Evolutionary conservation across 1,140 invertebrate species (phyloP).

Genomic region (Drosophila baimaii): DNA sequence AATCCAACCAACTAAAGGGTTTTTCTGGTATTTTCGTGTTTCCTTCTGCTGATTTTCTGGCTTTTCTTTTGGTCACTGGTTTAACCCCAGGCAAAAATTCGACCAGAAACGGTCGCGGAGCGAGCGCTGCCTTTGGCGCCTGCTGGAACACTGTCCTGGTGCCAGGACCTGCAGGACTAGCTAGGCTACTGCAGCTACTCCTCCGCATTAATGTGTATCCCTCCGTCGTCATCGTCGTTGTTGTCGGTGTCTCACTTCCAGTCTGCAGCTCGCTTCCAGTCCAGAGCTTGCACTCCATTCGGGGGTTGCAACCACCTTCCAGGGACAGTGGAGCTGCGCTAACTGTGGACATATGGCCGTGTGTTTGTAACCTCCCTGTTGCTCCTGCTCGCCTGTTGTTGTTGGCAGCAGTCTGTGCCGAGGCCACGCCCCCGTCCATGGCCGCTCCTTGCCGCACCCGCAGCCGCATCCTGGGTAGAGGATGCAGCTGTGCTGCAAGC

Average conservation of each 20-base stretch:
- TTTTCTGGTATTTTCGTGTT: neutral
- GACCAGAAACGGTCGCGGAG: slow-evolving; percentile 21
- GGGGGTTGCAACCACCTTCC: slow-evolving; percentile 61
- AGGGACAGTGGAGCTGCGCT: slow-evolving; percentile 31
- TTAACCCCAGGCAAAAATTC: slow-evolving; percentile 7
- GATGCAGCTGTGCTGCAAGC: slow-evolving; percentile 67
- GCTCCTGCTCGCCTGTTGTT: slow-evolving; percentile 58
- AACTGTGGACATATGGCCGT: neutral
- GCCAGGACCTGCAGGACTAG: slow-evolving; percentile 30
- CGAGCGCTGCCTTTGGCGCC: slow-evolving; percentile 43
- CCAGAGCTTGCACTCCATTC: slow-evolving; percentile 35
- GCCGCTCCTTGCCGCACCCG: slow-evolving; percentile 13
- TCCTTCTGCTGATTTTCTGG: slow-evolving; percentile 1
- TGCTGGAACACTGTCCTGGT: slow-evolving; percentile 43
- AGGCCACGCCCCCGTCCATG: slow-evolving; percentile 32
- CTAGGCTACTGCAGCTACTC: slow-evolving; percentile 17
- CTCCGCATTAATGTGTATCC: slow-evolving; percentile 60
- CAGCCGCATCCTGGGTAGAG: slow-evolving; percentile 33
- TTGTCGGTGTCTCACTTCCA: slow-evolving; percentile 44
- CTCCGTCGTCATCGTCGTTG: neutral
- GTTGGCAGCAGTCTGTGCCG: slow-evolving; percentile 59
- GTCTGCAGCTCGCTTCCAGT: slow-evolving; percentile 53
- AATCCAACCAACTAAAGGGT: neutral
- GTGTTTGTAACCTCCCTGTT: slow-evolving; percentile 4
- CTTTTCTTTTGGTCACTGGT: neutral